phyloP scores from a whole-genome alignment of 2,797 vertebrate genomes.

The Phylloscopus collybita region DNA sequence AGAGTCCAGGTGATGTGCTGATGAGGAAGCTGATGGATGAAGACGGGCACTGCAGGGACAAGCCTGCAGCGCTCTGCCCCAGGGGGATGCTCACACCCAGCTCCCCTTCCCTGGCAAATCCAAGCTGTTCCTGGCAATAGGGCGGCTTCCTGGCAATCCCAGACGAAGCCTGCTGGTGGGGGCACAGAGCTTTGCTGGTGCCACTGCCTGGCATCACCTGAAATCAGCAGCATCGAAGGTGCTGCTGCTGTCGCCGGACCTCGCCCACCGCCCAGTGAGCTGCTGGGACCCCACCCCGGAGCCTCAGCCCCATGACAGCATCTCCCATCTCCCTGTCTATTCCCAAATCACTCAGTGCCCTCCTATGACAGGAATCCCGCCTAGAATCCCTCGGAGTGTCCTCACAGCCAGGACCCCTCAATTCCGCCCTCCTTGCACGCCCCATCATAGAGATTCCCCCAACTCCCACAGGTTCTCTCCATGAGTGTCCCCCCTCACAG shows the following conservation, averaged over 20 bases:
- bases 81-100: background rate
- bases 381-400: background rate
- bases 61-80: background rate
- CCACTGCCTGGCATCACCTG: background rate
- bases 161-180: background rate
- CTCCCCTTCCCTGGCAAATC: background rate
- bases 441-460: background rate
- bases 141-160: rapidly evolving
- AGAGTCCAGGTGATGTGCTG: rapidly evolving
- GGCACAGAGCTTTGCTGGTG: background rate
- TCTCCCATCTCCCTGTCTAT: background rate
- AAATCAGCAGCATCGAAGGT: background rate
- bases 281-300: background rate
- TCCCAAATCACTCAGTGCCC: background rate
- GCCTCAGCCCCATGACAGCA: background rate
- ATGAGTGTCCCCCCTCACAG: rapidly evolving
- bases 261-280: background rate
- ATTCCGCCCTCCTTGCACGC: rapidly evolving
- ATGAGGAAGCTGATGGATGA: background rate
- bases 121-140: background rate
- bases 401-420: background rate
- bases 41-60: background rate
- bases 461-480: background rate
- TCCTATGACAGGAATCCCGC: background rate
- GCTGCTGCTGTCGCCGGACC: background rate